Evolutionary conservation across 1,140 invertebrate species (phyloP), one percentile per base, ranked within the genome.

Genomic region (Drosophila gunungcola): DNA sequence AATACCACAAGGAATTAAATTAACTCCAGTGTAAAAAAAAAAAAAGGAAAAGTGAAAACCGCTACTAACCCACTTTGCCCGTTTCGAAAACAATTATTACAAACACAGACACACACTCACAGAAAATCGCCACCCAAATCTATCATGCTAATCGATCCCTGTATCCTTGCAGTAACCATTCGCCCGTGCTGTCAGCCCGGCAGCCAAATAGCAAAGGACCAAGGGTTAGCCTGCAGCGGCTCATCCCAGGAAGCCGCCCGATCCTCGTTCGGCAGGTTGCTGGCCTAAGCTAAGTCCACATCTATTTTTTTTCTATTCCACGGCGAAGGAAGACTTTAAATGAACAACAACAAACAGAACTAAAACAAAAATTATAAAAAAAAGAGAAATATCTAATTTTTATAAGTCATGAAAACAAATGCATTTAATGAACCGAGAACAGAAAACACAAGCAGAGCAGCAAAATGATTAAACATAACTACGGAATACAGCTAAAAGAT

Each of bases 361-460:
- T 1, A 42, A 43, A 32, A 21, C 10, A 25, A 29, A 43, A 42
- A 36, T 16, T 11, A n/a, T 54, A 58, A 51, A 55, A 36, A 43
- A 46, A 78, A 58, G 60, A 61, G 45, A 74, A 62, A 64, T 68
- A 79, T 64, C 46, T 84, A 84, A 79, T 73, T 85, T 86, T 85
- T 89, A 65, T 82, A 86, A 78, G 73, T 91, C 86, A 90, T 90
- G 85, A 90, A 61, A 86, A 89, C 73, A 84, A 89, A 84, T 91
- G 90, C 90, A 91, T 91, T 91, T 91, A 91, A 90, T 9, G 64
- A 89, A 64, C 75, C n/a, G 75, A 70, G 62, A 80, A 70, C 52
- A 43, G 58, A 75, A 39, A 74, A 85, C 72, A 69, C 41, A 78
- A 60, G 80, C 53, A 29, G 46, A 52, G 67, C 78, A 68, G 57